These are phyloP conservation scores for Caenorhabditis becei DNA, from an alignment of 2,888 invertebrate genomes.

Conservation along the genomic window DNA sequence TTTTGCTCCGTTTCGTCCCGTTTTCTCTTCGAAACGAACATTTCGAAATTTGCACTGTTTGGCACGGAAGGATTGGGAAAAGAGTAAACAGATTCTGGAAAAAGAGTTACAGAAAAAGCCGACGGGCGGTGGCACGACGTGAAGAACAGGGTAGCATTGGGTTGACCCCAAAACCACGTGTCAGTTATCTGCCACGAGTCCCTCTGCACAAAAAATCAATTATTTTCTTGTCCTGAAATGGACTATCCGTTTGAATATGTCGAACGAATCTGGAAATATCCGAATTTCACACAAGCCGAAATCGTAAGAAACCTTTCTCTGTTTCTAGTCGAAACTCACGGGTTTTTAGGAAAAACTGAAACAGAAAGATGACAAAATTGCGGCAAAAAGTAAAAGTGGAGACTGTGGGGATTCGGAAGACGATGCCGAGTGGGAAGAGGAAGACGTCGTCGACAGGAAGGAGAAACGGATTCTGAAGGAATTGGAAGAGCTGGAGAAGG, in stretches of 20 bases:
- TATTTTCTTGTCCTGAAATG: slow-evolving; percentile 10
- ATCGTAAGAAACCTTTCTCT: neutral
- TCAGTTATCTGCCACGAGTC: too few species aligned
- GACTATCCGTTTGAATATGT: slow-evolving; percentile 54
- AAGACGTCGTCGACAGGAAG: neutral
- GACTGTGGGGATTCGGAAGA: slow-evolving; percentile 21
- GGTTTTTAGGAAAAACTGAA: too few species aligned
- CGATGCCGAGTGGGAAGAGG: neutral
- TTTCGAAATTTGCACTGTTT: neutral
- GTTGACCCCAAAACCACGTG: too few species aligned
- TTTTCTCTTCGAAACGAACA: neutral
- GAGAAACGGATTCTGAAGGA: slow-evolving; percentile 8
- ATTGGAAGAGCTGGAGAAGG: slow-evolving; percentile 1
- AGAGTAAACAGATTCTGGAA: neutral
- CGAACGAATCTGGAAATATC: slow-evolving; percentile 35
- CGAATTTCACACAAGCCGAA: slow-evolving; percentile 9
- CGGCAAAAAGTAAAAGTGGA: neutral
- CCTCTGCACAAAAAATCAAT: too few species aligned
- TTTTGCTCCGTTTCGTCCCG: too few species aligned
- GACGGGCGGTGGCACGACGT: too few species aligned
- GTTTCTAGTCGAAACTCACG: too few species aligned
- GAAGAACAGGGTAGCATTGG: too few species aligned
- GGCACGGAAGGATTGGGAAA: neutral
- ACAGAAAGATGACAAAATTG: neutral
- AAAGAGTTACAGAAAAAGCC: neutral